Evolutionary conservation across 2,888 invertebrate genomes (phyloP).

Genomic region (Callimorpha dominula): DNA sequence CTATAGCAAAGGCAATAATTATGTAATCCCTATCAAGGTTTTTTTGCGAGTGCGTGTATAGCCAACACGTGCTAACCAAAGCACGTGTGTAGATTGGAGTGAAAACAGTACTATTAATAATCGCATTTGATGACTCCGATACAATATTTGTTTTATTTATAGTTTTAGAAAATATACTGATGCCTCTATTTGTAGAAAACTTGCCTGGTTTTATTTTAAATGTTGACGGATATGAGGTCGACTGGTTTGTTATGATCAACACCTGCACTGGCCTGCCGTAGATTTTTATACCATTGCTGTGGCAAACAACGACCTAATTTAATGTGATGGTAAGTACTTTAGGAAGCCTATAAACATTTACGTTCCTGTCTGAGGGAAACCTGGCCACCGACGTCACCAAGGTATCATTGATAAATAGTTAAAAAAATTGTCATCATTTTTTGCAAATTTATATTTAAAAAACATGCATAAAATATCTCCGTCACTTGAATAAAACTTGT

Average conservation of each 20-base stretch:
- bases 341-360: neutral
- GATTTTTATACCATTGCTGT: neutral
- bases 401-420: too few species aligned
- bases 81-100: neutral
- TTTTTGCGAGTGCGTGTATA: neutral
- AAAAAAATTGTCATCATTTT: too few species aligned
- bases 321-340: too few species aligned
- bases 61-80: neutral
- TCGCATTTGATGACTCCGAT: neutral
- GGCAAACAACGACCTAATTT: neutral
- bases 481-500: too few species aligned
- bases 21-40: constrained; percentile 18
- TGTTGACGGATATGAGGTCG: neutral
- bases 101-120: constrained; percentile 1
- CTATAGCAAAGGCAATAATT: constrained; percentile 31
- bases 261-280: neutral
- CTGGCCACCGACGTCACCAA: too few species aligned
- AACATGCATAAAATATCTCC: too few species aligned
- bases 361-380: neutral
- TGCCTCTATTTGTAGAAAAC: neutral
- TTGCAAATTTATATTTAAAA: too few species aligned
- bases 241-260: neutral
- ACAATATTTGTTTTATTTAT: neutral
- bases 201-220: neutral
- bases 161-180: neutral